phyloP scores from a whole-genome alignment of 2,888 invertebrate genomes.

The Brachypterus glaber region DNA sequence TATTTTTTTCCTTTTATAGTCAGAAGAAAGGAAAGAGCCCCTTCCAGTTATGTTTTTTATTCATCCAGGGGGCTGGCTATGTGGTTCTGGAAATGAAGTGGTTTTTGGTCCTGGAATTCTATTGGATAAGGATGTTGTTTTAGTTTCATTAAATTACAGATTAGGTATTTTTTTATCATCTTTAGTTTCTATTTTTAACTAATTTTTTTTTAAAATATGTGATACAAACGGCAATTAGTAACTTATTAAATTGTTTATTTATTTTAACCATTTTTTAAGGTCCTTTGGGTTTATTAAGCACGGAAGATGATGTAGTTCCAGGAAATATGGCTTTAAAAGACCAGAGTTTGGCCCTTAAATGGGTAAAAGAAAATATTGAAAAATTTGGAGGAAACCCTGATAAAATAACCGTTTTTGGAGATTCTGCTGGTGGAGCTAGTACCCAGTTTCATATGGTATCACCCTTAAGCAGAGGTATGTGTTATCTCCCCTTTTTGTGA shows the following conservation, averaged over 20 bases:
- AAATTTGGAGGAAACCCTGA: constrained; percentile 38
- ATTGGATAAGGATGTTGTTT: constrained; percentile 58
- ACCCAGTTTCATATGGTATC: constrained; percentile 39
- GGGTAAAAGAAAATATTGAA: constrained; percentile 36
- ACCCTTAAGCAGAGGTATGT: constrained; percentile 34
- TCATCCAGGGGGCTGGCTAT: constrained; percentile 67
- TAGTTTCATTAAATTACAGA: constrained; percentile 62
- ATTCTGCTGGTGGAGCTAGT: constrained; percentile 40
- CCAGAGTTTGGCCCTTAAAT: constrained; percentile 36
- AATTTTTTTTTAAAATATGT: too few species aligned
- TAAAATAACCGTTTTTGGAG: constrained; percentile 38
- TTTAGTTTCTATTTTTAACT: too few species aligned
- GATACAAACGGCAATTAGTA: too few species aligned
- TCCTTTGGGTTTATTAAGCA: constrained; percentile 36
- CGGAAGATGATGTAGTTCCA: constrained; percentile 36
- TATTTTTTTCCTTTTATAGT: too few species aligned
- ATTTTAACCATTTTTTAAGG: constrained; percentile 32
- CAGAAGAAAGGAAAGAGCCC: constrained; percentile 20
- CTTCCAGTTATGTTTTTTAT: constrained; percentile 67
- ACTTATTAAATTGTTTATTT: too few species aligned
- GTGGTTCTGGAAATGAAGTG: constrained; percentile 55
- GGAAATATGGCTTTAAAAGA: constrained; percentile 42
- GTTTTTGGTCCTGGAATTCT: constrained; percentile 64
- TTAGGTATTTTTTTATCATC: constrained; percentile 43
- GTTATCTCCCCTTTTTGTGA: too few species aligned